These are phyloP conservation scores for Oncorhynchus kisutch DNA, from an alignment of 2,113 vertebrate species.

Conservation along the genomic window DNA sequence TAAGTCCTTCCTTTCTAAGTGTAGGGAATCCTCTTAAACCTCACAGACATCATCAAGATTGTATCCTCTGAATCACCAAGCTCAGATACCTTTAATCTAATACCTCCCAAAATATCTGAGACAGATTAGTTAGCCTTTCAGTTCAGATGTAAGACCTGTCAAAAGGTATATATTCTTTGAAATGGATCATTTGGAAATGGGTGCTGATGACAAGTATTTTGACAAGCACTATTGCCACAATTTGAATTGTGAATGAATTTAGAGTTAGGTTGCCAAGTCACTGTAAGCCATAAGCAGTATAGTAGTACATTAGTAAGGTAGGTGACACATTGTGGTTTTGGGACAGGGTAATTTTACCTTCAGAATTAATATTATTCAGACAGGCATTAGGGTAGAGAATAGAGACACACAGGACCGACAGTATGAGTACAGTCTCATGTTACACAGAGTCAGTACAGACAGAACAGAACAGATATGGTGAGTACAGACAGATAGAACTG, in stretches of 20 bases:
- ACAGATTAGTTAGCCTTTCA: slow-evolving; percentile 22
- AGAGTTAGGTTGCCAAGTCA: not conserved
- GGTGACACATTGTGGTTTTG: not conserved
- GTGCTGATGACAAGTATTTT: not conserved
- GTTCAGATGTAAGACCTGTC: slow-evolving; percentile 17
- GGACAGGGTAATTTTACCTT: not conserved
- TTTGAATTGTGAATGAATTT: not conserved
- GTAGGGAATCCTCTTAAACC: slow-evolving; percentile 45
- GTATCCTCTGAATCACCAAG: slow-evolving; percentile 33
- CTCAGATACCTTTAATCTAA: slow-evolving; percentile 35
- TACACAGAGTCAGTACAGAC: no score
- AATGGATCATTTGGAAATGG: not conserved
- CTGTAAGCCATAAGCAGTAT: not conserved
- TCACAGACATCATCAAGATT: slow-evolving; percentile 42
- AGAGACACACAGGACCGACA: slow-evolving; percentile 28
- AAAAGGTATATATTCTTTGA: not conserved
- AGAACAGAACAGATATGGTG: no score
- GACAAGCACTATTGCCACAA: not conserved
- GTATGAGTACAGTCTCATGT: no score
- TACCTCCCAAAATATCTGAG: slow-evolving; percentile 44
- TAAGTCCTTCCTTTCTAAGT: slow-evolving; percentile 45
- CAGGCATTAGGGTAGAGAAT: slow-evolving; percentile 14
- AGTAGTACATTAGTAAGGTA: not conserved
- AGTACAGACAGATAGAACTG: slow-evolving; percentile 8
- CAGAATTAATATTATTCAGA: slow-evolving; percentile 15